These are phyloP conservation scores for Crypturellus undulatus DNA, from an alignment of 2,113 vertebrate genomes.

Conservation along the genomic window DNA sequence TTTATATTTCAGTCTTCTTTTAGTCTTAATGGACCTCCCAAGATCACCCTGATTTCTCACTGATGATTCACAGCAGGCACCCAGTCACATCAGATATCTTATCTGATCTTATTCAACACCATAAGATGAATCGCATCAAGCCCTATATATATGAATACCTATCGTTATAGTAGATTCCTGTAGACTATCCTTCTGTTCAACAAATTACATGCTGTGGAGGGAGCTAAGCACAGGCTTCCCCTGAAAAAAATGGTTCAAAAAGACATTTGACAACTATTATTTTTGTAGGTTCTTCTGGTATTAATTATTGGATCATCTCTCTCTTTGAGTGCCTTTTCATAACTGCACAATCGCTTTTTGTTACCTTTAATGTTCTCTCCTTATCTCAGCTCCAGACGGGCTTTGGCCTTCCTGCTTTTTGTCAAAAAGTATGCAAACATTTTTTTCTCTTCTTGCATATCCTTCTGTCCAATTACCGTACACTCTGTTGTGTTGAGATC, in stretches of 20 bases:
- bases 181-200: neutral
- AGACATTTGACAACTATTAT: neutral
- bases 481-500: neutral
- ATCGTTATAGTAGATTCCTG: neutral
- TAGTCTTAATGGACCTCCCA: neutral
- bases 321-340: neutral
- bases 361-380: neutral
- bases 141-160: neutral
- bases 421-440: neutral
- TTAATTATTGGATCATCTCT: accelerated
- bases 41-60: neutral
- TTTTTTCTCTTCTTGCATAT: neutral
- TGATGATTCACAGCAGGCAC: neutral
- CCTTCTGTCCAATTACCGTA: neutral
- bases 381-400: neutral
- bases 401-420: neutral
- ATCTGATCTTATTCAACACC: neutral
- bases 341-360: neutral
- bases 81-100: neutral
- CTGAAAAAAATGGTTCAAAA: neutral
- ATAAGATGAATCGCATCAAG: neutral
- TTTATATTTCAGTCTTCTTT: neutral
- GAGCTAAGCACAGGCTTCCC: neutral
- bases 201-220: neutral
- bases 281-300: neutral